phyloP scores from a whole-genome alignment of 1,140 invertebrate genomes.

The Diabrotica virgifera region DNA sequence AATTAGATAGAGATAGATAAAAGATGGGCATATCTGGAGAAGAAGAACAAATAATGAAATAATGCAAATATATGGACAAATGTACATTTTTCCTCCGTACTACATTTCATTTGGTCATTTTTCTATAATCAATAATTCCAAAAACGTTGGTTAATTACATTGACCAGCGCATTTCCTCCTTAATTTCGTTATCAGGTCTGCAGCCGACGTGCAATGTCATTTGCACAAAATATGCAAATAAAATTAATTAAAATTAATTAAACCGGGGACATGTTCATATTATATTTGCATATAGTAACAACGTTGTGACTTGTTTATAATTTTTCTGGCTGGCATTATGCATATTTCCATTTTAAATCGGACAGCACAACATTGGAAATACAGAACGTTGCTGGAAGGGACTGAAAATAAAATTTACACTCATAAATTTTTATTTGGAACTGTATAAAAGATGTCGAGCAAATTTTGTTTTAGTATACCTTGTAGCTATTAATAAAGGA shows the following conservation, averaged over 20 bases:
- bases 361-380: not conserved
- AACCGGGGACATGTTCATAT: not conserved
- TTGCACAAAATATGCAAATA: slow-evolving; percentile 1
- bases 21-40: no score
- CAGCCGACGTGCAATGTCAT: not conserved
- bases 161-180: not conserved
- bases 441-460: no score
- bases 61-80: no score
- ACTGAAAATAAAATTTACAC: no score
- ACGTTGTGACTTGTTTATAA: slow-evolving; percentile 2
- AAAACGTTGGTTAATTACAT: not conserved
- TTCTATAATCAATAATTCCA: not conserved
- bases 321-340: not conserved
- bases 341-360: not conserved
- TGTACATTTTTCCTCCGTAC: no score
- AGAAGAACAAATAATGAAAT: no score
- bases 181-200: not conserved
- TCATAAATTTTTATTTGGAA: no score
- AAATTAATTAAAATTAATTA: not conserved
- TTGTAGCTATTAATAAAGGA: no score
- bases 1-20: no score
- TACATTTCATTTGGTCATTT: no score
- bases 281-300: not conserved
- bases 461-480: no score
- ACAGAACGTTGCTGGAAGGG: no score